These are phyloP conservation scores for Clarias magur DNA, from an alignment of 2,113 vertebrate genomes.

Conservation along the genomic window DNA sequence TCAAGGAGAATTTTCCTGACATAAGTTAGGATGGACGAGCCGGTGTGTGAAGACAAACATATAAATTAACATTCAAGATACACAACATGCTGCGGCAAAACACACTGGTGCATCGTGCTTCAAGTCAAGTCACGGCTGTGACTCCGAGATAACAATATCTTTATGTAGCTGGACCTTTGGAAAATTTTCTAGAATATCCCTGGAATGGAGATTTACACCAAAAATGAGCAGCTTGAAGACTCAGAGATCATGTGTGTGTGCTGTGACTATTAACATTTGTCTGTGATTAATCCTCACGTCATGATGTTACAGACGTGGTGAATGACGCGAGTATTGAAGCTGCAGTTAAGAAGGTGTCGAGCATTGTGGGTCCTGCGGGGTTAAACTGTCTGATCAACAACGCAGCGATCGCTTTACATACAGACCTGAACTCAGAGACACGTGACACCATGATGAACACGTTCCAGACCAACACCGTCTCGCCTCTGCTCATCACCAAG, in stretches of 20 bases:
- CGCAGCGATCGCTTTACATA: slow-evolving; percentile 60
- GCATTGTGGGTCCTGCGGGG: slow-evolving; percentile 67
- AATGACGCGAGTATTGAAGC: slow-evolving; percentile 66
- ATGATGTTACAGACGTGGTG: slow-evolving; percentile 49
- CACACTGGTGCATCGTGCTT: background rate
- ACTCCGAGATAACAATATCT: background rate
- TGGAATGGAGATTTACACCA: background rate
- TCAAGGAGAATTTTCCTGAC: background rate
- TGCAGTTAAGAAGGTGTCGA: slow-evolving; percentile 64
- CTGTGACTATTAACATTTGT: background rate
- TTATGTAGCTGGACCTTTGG: background rate
- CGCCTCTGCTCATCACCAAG: slow-evolving; percentile 72
- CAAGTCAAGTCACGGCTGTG: no score
- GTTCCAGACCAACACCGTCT: slow-evolving; percentile 66
- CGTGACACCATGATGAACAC: slow-evolving; percentile 69
- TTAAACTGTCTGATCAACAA: slow-evolving; percentile 78
- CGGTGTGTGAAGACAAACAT: background rate
- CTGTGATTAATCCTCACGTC: no score
- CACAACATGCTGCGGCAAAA: background rate
- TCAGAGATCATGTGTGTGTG: background rate
- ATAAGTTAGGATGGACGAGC: background rate
- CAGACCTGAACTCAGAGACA: slow-evolving; percentile 66
- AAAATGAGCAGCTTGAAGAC: no score
- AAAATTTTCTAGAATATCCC: background rate
- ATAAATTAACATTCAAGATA: background rate